Evolutionary conservation across 1,140 invertebrate genomes (phyloP).

Genomic region (Leucophenga varia): DNA sequence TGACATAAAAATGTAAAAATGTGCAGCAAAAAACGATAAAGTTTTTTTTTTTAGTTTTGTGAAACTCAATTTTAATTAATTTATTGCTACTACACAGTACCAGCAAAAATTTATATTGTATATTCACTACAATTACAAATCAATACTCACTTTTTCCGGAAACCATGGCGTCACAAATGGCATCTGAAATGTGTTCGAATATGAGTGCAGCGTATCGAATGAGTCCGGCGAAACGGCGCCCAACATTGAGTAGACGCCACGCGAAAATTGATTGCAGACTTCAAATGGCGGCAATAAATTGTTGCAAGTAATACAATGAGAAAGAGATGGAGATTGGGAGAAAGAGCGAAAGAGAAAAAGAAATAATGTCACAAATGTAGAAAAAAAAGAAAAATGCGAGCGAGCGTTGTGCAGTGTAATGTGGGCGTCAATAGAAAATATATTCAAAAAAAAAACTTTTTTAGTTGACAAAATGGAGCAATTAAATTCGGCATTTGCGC

Average conservation of each 20-base stretch:
- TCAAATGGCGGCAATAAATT: slow-evolving; percentile 52
- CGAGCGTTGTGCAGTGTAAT: slow-evolving; percentile 3
- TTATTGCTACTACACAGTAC: too few species aligned
- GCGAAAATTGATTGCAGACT: slow-evolving; percentile 91
- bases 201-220: slow-evolving; percentile 92
- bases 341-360: slow-evolving; percentile 8
- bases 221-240: slow-evolving; percentile 89
- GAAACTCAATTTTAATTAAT: too few species aligned
- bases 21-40: too few species aligned
- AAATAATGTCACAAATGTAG: background rate
- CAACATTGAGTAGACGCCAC: slow-evolving; percentile 87
- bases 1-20: too few species aligned
- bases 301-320: slow-evolving; percentile 34
- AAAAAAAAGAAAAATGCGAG: too few species aligned
- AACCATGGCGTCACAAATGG: slow-evolving; percentile 95
- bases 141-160: slow-evolving; percentile 76
- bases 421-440: too few species aligned
- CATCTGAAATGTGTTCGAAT: slow-evolving; percentile 95
- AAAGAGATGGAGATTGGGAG: slow-evolving; percentile 5
- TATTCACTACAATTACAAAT: too few species aligned
- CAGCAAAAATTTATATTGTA: too few species aligned
- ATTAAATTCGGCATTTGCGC: too few species aligned
- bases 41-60: too few species aligned
- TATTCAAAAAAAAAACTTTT: too few species aligned
- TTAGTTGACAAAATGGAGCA: too few species aligned